Evolutionary conservation across 1,140 invertebrate genomes (phyloP).

Genomic region (Pseudomyrmex flavicornis): DNA sequence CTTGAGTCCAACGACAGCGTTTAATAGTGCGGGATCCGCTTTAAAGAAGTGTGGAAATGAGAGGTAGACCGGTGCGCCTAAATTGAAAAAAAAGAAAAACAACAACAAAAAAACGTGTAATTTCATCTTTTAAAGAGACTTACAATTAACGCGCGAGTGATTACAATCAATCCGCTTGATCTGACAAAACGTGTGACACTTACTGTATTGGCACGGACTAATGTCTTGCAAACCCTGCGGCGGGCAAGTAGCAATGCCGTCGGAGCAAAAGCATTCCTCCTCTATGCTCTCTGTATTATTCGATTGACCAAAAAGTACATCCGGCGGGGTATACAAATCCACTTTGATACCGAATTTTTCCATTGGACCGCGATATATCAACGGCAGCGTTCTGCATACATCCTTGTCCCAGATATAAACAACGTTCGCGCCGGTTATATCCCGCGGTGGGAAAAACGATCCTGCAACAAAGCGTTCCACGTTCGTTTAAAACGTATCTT

Average conservation of each 20-base stretch:
- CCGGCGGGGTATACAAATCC: conserved; percentile 90
- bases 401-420: conserved; percentile 94
- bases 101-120: no score
- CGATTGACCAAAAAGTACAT: conserved; percentile 89
- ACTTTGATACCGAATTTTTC: conserved; percentile 89
- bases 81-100: conserved; percentile 70
- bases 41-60: conserved; percentile 96
- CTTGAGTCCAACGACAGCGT: conserved; percentile 90
- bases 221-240: conserved; percentile 93
- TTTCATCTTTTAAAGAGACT: no score
- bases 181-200: conserved; percentile 68
- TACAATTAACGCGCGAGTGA: no score
- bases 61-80: conserved; percentile 93
- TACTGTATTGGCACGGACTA: conserved; percentile 94
- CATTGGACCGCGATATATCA: conserved; percentile 89
- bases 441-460: conserved; percentile 92
- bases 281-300: conserved; percentile 87
- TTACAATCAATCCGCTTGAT: no score
- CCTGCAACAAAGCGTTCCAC: conserved; percentile 78
- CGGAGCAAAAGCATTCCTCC: conserved; percentile 93
- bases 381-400: conserved; percentile 91
- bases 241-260: conserved; percentile 88
- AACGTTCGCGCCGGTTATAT: conserved; percentile 89
- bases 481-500: no score
- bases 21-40: conserved; percentile 90